Percentiles rank a stretch among this genome's conserved stretches.
Evolutionary conservation across 2,888 invertebrate genomes (phyloP).

Genomic region (Caenorhabditis wallacei): DNA sequence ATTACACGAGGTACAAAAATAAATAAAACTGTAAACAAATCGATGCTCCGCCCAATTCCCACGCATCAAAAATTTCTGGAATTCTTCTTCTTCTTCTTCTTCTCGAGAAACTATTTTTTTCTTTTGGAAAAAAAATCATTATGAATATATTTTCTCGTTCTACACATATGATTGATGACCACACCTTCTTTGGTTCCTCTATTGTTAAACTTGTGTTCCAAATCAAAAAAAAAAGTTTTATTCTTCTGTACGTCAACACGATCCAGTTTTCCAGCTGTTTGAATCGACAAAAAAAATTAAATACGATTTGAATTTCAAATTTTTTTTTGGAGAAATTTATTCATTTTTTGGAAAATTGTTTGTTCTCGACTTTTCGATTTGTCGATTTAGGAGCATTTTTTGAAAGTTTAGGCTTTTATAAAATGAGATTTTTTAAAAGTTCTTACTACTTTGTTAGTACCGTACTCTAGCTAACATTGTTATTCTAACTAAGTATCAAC

Average conservation of each 20-base stretch:
- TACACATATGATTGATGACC: too few relatives aligned
- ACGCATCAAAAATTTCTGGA: conserved; percentile 37
- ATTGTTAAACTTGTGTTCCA: too few relatives aligned
- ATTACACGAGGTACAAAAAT: neutral
- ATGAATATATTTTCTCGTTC: too few relatives aligned
- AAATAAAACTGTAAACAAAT: neutral
- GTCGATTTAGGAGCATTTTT: too few relatives aligned
- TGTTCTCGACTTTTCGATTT: neutral
- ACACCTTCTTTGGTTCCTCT: too few relatives aligned
- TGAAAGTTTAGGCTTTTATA: too few relatives aligned
- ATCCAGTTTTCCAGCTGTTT: neutral
- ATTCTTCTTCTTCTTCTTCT: conserved; percentile 8
- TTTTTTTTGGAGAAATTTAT: neutral
- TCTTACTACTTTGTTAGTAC: too few relatives aligned
- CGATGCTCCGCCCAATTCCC: conserved; percentile 25
- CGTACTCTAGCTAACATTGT: too few relatives aligned
- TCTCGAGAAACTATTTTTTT: neutral
- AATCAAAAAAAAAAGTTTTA: too few relatives aligned
- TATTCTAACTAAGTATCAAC: too few relatives aligned
- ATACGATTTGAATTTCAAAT: conserved; percentile 49
- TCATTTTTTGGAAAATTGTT: conserved; percentile 5
- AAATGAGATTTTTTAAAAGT: too few relatives aligned
- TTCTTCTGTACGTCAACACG: too few relatives aligned
- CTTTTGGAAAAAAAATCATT: neutral
- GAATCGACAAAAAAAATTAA: neutral